A percentile compares a stretch with the other conserved stretches of the same genome.
These are phyloP conservation scores for Rhodeus uyekii DNA, from an alignment of 2,797 vertebrate species.

Conservation along the genomic window DNA sequence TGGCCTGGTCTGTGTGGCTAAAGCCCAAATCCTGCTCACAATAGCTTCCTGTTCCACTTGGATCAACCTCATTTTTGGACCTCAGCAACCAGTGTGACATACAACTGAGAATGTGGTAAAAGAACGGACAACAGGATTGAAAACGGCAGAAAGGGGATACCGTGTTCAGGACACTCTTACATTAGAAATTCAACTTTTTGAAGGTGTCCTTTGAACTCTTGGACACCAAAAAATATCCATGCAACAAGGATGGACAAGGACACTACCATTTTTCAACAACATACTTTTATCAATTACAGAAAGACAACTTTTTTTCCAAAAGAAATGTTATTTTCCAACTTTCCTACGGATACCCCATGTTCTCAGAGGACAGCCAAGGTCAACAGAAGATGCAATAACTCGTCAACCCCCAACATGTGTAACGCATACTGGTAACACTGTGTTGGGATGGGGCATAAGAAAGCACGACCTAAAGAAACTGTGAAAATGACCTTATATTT, in stretches of 20 bases:
- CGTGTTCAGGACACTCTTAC: conserved; percentile 64
- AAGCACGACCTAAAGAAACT: conserved; percentile 71
- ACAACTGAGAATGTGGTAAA: conserved; percentile 70
- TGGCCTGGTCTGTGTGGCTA: conserved; percentile 74
- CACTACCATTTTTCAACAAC: conserved; percentile 27
- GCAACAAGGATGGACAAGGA: conserved; percentile 54
- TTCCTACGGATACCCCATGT: conserved; percentile 64
- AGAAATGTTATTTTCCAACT: conserved; percentile 53
- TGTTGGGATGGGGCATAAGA: conserved; percentile 26
- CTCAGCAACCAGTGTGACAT: conserved; percentile 70
- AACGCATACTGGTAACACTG: conserved; percentile 64
- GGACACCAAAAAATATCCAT: conserved; percentile 60
- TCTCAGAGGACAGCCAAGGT: conserved; percentile 77
- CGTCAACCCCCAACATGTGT: conserved; percentile 74
- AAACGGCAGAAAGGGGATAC: conserved; percentile 52
- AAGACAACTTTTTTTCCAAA: conserved; percentile 52
- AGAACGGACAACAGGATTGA: conserved; percentile 48
- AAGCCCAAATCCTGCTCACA: conserved; percentile 85
- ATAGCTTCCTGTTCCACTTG: conserved; percentile 85
- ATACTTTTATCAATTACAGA: conserved; percentile 55
- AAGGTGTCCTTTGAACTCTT: conserved; percentile 64
- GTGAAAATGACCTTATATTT: conserved; percentile 81
- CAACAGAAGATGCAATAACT: conserved; percentile 71
- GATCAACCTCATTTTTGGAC: conserved; percentile 78
- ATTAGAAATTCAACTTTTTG: conserved; percentile 67